phyloP scores from a whole-genome alignment of 37 sponge, comb jelly and placozoan species.

The Hexactinellida sp. region DNA sequence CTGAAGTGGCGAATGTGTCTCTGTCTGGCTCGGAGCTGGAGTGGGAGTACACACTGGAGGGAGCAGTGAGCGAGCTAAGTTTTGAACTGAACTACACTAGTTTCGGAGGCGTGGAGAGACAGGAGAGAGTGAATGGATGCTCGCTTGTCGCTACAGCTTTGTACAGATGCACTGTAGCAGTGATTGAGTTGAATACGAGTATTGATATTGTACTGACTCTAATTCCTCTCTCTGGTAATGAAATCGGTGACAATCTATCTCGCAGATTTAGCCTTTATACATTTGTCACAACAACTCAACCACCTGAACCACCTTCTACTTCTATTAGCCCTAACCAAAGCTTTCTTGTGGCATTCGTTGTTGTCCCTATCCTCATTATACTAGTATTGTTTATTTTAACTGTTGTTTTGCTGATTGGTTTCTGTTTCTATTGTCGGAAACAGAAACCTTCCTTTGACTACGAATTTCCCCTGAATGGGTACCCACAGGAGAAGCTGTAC shows the following conservation, averaged over 20 bases:
- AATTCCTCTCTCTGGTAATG: background rate
- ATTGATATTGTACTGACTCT: background rate
- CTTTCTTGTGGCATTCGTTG: too few relatives aligned
- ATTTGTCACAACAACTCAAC: background rate
- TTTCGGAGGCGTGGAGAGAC: background rate
- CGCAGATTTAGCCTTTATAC: background rate
- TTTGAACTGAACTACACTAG: slow-evolving; percentile 10
- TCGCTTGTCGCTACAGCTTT: background rate
- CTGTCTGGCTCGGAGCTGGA: background rate
- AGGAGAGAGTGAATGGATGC: background rate
- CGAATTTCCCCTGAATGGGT: background rate
- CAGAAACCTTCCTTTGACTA: background rate
- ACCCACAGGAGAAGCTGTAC: background rate
- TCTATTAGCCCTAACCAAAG: too few relatives aligned
- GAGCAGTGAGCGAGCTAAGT: background rate
- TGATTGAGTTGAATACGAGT: background rate
- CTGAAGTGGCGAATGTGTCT: background rate
- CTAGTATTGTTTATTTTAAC: background rate
- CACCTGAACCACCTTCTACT: background rate
- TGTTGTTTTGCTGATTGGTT: background rate
- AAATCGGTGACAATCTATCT: background rate
- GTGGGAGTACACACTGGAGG: background rate
- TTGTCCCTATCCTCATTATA: background rate
- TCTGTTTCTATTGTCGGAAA: background rate
- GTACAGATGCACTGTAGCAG: background rate